Evolutionary conservation across 1,140 invertebrate genomes (phyloP).

Genomic region (Diorhabda sublineata): DNA sequence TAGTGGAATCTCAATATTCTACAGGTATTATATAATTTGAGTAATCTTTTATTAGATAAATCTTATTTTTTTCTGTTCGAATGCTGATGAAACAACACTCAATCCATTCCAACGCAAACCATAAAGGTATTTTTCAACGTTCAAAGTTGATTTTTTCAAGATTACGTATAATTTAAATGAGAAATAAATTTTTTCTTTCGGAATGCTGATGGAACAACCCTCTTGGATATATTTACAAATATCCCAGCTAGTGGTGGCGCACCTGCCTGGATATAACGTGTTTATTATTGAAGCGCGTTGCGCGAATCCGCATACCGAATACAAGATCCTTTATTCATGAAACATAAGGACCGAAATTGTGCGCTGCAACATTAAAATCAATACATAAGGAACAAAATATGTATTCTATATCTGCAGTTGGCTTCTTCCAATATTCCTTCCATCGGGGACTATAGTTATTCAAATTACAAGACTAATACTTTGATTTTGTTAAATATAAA

Average conservation of each 20-base stretch:
- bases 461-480: neutral
- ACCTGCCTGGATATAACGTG: slow-evolving; percentile 12
- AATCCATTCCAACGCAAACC: too few species aligned
- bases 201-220: neutral
- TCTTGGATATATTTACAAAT: neutral
- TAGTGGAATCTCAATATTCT: too few species aligned
- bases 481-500: neutral
- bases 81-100: too few species aligned
- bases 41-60: too few species aligned
- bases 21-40: too few species aligned
- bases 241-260: neutral
- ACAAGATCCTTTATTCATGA: slow-evolving; percentile 34
- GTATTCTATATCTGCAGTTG: slow-evolving; percentile 45
- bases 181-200: too few species aligned
- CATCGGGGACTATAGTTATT: neutral
- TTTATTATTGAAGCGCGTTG: slow-evolving; percentile 25
- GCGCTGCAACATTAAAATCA: slow-evolving; percentile 43
- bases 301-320: slow-evolving; percentile 15
- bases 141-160: too few species aligned
- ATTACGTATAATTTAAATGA: too few species aligned
- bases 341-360: slow-evolving; percentile 40
- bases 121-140: too few species aligned
- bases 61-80: too few species aligned
- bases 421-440: slow-evolving; percentile 31
- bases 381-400: slow-evolving; percentile 44